Base-by-base conservation (phyloP, 2,888 invertebrate genomes). In the Drosophila suboccidentalis region DNA sequence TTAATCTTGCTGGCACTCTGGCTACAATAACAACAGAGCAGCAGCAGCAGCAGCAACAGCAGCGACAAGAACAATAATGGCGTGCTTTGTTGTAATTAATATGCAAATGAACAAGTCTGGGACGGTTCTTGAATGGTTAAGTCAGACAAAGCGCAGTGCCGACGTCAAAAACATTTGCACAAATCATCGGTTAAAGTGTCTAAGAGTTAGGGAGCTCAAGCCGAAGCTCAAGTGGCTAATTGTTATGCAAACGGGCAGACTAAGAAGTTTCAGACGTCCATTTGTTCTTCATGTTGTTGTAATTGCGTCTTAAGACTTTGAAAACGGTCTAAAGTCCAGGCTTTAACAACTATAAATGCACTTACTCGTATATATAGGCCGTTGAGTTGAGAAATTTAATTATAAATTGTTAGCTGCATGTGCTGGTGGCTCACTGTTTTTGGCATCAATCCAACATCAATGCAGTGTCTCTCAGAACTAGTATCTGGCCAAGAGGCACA, bases 41-140 rank as follows among this genome's bases (percentile, higher is more conserved):
- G 8, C 59, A 47, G 17, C 47, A 63, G 44, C 34, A 66, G 46
- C 51, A 62, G 26, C 32, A 57, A 19, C 29, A 54, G 41, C 58
- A 72, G 43, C 36, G 58, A 67, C 54, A 66, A 54, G 54, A 62
- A 41, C 41, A 36, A 58, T 22, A 36, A 44, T 59, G 34, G 63
- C 64, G 70, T 79, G 79, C 72, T 85, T 82, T 79, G 81, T 82
- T 86, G 84, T 84, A 87, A 83, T 83, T 83, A 83, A 83, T 87
- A 83, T 83, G 83, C 81, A 81, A 83, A 84, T 82, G 85, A 71
- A 71, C 43, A 58, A 73, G 77, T 64, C 69, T 58, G 36, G 19
- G 60, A 44, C 71, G 51, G 55, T 39, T 49, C 53, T 19, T 44
- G 63, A 67, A 51, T 57, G 32, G 49, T 41, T 49, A 60, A 47